These are phyloP conservation scores for Myzus persicae DNA, from an alignment of 1,140 invertebrate species.

Conservation along the genomic window DNA sequence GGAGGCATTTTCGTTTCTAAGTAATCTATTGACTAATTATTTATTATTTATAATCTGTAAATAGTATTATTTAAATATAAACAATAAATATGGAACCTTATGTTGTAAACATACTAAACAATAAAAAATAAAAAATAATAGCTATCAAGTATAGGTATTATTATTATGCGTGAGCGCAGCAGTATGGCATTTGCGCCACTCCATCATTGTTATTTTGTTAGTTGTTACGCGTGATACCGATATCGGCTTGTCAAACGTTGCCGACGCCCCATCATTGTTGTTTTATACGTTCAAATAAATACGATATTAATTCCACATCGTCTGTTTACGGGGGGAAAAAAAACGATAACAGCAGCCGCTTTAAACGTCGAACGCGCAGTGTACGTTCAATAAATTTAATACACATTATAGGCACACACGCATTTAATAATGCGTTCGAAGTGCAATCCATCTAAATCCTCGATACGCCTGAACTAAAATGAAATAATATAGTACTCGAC, in stretches of 20 bases:
- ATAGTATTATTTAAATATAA: too few relatives aligned
- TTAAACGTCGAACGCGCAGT: neutral
- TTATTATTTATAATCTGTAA: too few relatives aligned
- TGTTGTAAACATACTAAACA: too few relatives aligned
- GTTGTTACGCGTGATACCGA: neutral
- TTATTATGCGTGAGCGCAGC: too few relatives aligned
- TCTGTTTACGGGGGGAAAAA: neutral
- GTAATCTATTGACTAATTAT: too few relatives aligned
- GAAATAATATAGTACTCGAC: neutral
- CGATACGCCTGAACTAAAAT: neutral
- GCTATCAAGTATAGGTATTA: too few relatives aligned
- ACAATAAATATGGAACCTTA: too few relatives aligned
- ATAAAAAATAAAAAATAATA: too few relatives aligned
- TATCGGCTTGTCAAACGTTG: neutral
- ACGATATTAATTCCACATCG: neutral
- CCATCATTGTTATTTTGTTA: neutral
- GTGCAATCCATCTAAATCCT: neutral
- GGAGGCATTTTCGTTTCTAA: too few relatives aligned
- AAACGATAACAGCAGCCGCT: neutral
- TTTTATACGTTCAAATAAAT: neutral
- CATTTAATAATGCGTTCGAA: neutral
- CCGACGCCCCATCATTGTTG: neutral
- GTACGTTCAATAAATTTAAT: neutral
- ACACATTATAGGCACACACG: neutral
- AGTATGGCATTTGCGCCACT: neutral